Conservation (phyloP, 2,797 vertebrate species). For the Sphenopsis melanotis region DNA sequence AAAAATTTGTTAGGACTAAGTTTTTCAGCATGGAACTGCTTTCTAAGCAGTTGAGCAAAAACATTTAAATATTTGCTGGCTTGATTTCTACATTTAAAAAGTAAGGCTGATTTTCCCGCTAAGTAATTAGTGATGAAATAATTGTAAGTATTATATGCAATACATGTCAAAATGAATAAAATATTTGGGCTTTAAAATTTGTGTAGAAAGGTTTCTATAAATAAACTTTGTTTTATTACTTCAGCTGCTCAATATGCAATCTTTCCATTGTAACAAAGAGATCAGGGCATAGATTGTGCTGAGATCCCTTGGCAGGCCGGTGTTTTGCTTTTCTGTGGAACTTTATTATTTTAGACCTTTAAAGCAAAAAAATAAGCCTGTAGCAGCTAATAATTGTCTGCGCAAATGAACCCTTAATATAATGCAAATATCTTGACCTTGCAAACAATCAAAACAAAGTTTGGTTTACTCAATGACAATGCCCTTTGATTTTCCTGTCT, state of each 20-base stretch:
- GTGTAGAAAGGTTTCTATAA: neutral
- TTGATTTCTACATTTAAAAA: neutral
- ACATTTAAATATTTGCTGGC: neutral
- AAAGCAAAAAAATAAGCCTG: neutral
- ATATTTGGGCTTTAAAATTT: neutral
- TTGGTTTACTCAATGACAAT: neutral
- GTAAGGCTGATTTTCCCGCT: neutral
- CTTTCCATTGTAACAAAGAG: neutral
- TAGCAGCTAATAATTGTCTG: neutral
- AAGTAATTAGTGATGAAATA: neutral
- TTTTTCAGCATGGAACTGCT: neutral
- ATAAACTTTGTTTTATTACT: neutral
- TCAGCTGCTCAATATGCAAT: neutral
- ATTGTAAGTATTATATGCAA: neutral
- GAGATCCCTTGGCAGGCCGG: neutral
- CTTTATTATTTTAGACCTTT: neutral
- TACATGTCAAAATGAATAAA: neutral
- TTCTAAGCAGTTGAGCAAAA: neutral
- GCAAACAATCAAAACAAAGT: neutral
- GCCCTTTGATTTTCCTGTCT: neutral
- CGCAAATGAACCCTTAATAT: neutral
- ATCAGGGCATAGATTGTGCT: neutral
- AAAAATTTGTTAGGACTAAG: neutral
- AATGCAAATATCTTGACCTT: neutral
- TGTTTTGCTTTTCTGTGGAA: neutral